Conservation (phyloP, 2,888 invertebrate species). For the Stegana nigrithorax region DNA sequence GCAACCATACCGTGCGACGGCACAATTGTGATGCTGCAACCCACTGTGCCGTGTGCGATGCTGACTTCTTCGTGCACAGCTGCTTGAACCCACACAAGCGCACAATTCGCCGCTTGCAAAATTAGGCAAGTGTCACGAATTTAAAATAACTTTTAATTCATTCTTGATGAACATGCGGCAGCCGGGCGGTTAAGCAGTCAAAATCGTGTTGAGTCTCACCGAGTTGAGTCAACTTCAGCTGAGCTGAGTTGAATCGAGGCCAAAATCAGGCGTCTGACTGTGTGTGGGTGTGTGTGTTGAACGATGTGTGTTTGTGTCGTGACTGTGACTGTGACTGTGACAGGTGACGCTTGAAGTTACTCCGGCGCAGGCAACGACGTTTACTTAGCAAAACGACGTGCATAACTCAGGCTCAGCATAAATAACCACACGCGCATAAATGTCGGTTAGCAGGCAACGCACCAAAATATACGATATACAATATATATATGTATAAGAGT, state of each 20-base stretch:
- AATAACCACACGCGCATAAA: slow-evolving; percentile 58
- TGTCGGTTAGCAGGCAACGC: slow-evolving; percentile 48
- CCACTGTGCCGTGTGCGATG: too few species aligned
- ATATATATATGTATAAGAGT: neutral
- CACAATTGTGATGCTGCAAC: slow-evolving; percentile 31
- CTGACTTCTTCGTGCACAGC: neutral
- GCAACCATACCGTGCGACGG: too few species aligned
- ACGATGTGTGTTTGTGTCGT: too few species aligned
- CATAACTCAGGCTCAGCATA: slow-evolving; percentile 59
- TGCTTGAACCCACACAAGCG: neutral
- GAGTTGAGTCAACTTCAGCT: too few species aligned
- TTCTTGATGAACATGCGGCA: slow-evolving; percentile 55
- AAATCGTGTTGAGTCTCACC: too few species aligned
- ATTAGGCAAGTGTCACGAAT: slow-evolving; percentile 63
- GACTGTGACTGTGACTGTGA: slow-evolving; percentile 53
- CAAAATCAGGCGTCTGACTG: too few species aligned
- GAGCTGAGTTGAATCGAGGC: too few species aligned
- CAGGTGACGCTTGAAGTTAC: slow-evolving; percentile 36
- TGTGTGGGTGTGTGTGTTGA: too few species aligned
- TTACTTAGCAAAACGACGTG: slow-evolving; percentile 34
- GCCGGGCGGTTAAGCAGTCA: slow-evolving; percentile 17
- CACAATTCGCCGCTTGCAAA: slow-evolving; percentile 35
- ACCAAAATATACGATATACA: neutral
- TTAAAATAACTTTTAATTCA: slow-evolving; percentile 64
- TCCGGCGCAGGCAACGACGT: neutral